Percentiles rank a stretch among this genome's conserved stretches.
phyloP scores from a whole-genome alignment of 2,113 vertebrate genomes.

The Grantiella picta region DNA sequence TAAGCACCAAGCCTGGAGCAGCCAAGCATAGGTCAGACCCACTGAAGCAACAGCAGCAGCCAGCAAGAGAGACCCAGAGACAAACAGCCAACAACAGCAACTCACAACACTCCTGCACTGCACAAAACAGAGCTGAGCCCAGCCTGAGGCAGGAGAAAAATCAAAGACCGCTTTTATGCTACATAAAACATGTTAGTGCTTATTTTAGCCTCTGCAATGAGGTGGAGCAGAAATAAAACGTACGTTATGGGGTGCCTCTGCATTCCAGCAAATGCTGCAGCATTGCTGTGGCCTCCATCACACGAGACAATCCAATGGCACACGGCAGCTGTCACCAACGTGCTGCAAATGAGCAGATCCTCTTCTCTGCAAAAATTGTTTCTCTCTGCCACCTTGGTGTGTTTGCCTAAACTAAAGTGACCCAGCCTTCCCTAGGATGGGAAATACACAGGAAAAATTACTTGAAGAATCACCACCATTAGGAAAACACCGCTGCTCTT shows the following conservation, averaged over 20 bases:
- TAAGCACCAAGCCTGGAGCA: neutral
- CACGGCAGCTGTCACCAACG: neutral
- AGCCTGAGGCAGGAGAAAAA: neutral
- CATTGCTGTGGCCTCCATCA: neutral
- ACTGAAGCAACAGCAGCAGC: neutral
- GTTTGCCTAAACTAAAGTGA: fast-evolving
- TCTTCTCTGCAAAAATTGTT: neutral
- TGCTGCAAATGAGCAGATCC: neutral
- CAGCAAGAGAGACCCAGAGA: neutral
- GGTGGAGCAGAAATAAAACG: conserved; percentile 13
- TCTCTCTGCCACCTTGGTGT: neutral
- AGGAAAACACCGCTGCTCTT: fast-evolving
- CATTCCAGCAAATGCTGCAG: neutral
- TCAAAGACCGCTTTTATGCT: conserved; percentile 22
- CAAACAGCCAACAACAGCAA: neutral
- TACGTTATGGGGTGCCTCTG: neutral
- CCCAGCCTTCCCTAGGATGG: neutral
- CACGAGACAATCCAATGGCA: neutral
- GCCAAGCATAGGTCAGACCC: neutral
- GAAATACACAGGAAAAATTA: neutral
- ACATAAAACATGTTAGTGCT: neutral
- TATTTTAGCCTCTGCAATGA: conserved; percentile 12
- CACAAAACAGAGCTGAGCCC: neutral
- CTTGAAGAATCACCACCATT: neutral
- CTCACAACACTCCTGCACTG: neutral